These are phyloP conservation scores for Polypterus bichir DNA, from an alignment of 2,113 vertebrate genomes.

Conservation along the genomic window DNA sequence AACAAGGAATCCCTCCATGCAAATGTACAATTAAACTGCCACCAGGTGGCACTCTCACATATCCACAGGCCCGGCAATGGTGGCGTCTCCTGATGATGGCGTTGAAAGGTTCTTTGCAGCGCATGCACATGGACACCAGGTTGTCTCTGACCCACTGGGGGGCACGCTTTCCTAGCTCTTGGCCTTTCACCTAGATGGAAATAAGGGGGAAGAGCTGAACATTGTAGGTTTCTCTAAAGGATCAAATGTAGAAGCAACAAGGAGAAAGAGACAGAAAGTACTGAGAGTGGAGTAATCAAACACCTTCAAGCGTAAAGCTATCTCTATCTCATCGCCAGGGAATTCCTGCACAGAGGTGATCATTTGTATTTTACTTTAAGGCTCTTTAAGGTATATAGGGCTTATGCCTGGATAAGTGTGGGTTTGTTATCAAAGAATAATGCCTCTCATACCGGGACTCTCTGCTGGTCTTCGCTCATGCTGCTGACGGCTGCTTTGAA, in stretches of 20 bases:
- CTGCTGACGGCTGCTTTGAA: constrained; percentile 40
- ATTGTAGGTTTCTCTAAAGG: too few species aligned
- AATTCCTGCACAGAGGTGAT: too few species aligned
- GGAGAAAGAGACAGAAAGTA: too few species aligned
- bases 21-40: too few species aligned
- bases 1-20: not conserved
- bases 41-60: constrained; percentile 23
- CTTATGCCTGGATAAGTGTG: too few species aligned
- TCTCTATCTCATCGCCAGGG: too few species aligned
- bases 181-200: constrained; percentile 21
- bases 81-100: constrained; percentile 45
- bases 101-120: constrained; percentile 53
- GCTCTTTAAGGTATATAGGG: too few species aligned
- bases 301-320: too few species aligned
- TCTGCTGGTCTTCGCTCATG: constrained; percentile 18
- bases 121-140: constrained; percentile 64
- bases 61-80: constrained; percentile 58
- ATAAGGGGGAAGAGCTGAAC: not conserved
- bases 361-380: too few species aligned
- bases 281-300: too few species aligned
- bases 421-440: too few species aligned
- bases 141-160: constrained; percentile 57
- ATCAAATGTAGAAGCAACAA: too few species aligned
- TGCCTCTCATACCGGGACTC: constrained; percentile 23
- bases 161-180: constrained; percentile 49